These are phyloP conservation scores for Zoanthus sansibaricus DNA, from an alignment of 92 coral and sea anemone genomes.

Conservation along the genomic window DNA sequence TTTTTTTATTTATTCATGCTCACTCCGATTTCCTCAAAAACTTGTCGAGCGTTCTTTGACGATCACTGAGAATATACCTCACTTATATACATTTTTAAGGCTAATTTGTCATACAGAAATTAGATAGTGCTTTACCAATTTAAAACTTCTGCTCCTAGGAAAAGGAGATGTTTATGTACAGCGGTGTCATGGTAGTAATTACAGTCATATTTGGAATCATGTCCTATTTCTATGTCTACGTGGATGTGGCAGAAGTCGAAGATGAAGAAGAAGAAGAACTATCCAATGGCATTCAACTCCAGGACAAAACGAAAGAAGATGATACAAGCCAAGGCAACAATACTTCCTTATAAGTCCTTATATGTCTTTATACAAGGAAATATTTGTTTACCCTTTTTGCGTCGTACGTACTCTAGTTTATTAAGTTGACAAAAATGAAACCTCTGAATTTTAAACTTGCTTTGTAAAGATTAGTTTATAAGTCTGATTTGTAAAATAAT, in stretches of 20 bases:
- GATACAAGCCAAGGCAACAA: not conserved
- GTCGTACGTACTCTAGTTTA: too few species aligned
- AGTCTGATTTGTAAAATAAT: too few species aligned
- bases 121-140: not conserved
- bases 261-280: slow-evolving; percentile 19
- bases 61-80: too few species aligned
- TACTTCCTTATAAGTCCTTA: slow-evolving; percentile 19
- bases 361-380: not conserved
- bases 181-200: slow-evolving; percentile 87
- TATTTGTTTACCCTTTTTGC: too few species aligned
- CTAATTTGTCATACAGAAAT: too few species aligned
- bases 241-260: slow-evolving; percentile 15
- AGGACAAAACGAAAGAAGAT: slow-evolving; percentile 25
- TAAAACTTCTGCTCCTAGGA: slow-evolving; percentile 53
- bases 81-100: too few species aligned
- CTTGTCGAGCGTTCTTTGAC: too few species aligned
- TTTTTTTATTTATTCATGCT: too few species aligned
- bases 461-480: too few species aligned
- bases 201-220: slow-evolving; percentile 81
- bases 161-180: slow-evolving; percentile 88
- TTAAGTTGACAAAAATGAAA: too few species aligned
- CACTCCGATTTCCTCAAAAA: too few species aligned
- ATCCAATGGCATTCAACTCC: slow-evolving; percentile 28
- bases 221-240: slow-evolving; percentile 84
- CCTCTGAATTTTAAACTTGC: too few species aligned